Conservation (phyloP, 2,113 vertebrate species). For the Varanus salvator region DNA sequence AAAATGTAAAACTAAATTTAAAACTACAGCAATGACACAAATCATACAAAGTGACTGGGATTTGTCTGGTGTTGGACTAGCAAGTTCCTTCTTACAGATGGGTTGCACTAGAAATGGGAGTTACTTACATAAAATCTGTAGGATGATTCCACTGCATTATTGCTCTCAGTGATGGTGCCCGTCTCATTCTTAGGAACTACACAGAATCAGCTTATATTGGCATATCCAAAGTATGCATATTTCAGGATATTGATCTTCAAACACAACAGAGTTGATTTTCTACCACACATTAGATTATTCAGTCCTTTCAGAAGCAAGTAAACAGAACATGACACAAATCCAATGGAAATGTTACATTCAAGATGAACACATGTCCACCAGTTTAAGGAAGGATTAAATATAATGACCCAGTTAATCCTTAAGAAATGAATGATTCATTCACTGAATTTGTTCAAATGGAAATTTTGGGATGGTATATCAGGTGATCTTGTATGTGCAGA, state of each 20-base stretch:
- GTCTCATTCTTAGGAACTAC: not conserved
- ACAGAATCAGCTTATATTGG: not conserved
- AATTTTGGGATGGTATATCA: not conserved
- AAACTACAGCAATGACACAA: too few species aligned
- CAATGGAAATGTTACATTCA: conserved; percentile 6
- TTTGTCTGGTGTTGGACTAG: too few species aligned
- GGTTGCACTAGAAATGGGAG: not conserved
- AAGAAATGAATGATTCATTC: conserved; percentile 8
- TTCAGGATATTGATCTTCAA: not conserved
- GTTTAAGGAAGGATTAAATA: conserved; percentile 19
- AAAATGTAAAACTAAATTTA: too few species aligned
- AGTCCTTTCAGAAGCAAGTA: conserved; percentile 19
- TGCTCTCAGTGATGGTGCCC: not conserved
- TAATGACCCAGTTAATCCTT: conserved; percentile 17
- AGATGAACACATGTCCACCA: not conserved
- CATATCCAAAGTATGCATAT: not conserved
- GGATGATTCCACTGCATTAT: not conserved
- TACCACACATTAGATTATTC: not conserved
- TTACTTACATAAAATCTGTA: not conserved
- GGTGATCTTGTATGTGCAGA: not conserved
- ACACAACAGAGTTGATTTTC: not conserved
- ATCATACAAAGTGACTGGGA: not conserved
- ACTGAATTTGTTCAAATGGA: conserved; percentile 11
- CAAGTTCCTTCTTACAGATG: not conserved
- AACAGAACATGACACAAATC: conserved; percentile 15